Evolutionary conservation across 1,140 invertebrate species (phyloP).

Genomic region (Scaptomyza montana): DNA sequence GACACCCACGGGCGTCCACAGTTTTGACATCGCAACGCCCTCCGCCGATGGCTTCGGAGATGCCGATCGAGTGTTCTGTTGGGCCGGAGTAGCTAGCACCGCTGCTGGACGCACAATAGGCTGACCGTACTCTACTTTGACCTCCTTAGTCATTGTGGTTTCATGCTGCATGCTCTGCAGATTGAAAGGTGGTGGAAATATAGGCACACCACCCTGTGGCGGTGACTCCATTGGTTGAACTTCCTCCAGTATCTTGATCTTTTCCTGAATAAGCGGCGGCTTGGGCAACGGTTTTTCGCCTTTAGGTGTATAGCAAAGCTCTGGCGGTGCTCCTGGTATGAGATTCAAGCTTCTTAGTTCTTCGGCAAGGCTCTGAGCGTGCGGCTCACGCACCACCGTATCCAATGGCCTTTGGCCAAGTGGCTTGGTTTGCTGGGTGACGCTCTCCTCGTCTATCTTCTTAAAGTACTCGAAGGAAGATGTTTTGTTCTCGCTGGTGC

Average conservation of each 20-base stretch:
- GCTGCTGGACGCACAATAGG: constrained; percentile 82
- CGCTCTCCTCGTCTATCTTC: constrained; percentile 82
- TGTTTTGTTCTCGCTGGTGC: constrained; percentile 61
- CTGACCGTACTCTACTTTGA: constrained; percentile 74
- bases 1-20: constrained; percentile 84
- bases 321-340: constrained; percentile 89
- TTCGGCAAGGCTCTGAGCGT: constrained; percentile 57
- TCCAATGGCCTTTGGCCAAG: constrained; percentile 62
- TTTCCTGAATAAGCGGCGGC: constrained; percentile 85
- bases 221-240: constrained; percentile 86
- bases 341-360: constrained; percentile 85
- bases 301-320: constrained; percentile 88
- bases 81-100: constrained; percentile 68
- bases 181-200: constrained; percentile 48
- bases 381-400: constrained; percentile 59
- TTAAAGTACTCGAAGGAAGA: constrained; percentile 86
- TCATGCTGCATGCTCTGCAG: constrained; percentile 72
- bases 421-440: constrained; percentile 62
- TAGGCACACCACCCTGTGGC: constrained; percentile 86
- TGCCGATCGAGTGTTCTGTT: constrained; percentile 66
- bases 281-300: constrained; percentile 60
- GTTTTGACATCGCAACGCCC: constrained; percentile 87
- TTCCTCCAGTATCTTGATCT: constrained; percentile 87
- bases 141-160: constrained; percentile 61
- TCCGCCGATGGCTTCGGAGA: constrained; percentile 86